Conservation (phyloP, 1,140 invertebrate genomes). For the Eueides isabella region DNA sequence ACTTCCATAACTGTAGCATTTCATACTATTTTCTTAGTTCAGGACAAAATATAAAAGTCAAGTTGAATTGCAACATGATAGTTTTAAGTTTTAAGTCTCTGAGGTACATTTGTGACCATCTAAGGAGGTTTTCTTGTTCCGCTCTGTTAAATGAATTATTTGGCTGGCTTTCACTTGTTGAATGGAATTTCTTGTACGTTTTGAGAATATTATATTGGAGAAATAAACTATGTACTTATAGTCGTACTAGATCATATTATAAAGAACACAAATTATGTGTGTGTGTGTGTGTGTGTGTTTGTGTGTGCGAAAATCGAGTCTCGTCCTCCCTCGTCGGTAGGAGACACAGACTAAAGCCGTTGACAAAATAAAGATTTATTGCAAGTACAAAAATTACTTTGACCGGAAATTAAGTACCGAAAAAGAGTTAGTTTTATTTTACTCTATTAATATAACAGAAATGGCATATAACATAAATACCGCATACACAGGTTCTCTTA, state of each 20-base stretch:
- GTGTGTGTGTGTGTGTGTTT: no score
- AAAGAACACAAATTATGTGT: no score
- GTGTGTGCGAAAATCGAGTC: no score
- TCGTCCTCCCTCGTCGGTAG: no score
- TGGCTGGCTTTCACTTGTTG: conserved; percentile 65
- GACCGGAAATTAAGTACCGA: no score
- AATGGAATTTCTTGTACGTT: conserved; percentile 53
- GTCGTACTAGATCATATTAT: no score
- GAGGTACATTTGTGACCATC: conserved; percentile 21
- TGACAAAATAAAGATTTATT: no score
- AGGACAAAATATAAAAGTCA: neutral
- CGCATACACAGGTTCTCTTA: neutral
- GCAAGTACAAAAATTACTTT: no score
- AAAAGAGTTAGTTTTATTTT: no score
- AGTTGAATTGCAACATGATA: neutral
- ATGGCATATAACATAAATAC: neutral
- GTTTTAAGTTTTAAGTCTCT: neutral
- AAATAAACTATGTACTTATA: neutral
- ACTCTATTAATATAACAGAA: neutral
- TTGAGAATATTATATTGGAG: conserved; percentile 43
- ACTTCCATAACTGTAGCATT: no score
- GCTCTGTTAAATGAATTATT: conserved; percentile 66
- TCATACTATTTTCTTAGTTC: no score
- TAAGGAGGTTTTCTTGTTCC: conserved; percentile 49
- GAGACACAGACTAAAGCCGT: no score